Evolutionary conservation across 2,888 invertebrate species (phyloP).

Genomic region (Drosophila stalkeri): DNA sequence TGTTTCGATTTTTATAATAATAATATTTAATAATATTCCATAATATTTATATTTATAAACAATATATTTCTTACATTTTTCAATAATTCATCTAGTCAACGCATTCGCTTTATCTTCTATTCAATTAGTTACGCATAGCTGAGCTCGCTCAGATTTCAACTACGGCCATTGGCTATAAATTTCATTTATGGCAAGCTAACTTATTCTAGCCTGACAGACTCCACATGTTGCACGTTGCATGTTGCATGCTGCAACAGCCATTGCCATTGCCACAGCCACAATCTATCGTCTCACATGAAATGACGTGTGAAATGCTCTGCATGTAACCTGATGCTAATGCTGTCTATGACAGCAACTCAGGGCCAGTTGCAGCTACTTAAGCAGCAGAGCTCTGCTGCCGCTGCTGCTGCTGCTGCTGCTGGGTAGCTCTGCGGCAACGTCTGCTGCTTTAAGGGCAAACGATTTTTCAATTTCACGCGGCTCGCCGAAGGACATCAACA

Average conservation of each 20-base stretch:
- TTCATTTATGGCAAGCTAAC: slow-evolving; percentile 10
- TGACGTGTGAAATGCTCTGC: slow-evolving; percentile 67
- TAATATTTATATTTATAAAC: not conserved
- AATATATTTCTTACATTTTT: not conserved
- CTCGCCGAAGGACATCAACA: slow-evolving; percentile 61
- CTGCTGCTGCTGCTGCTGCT: not conserved
- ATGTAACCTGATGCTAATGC: slow-evolving; percentile 56
- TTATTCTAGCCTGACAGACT: slow-evolving; percentile 13
- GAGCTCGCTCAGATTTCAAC: not conserved
- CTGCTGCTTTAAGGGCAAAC: slow-evolving; percentile 7
- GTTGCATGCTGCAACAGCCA: not conserved
- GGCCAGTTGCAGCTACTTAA: slow-evolving; percentile 51
- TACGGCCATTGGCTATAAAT: slow-evolving; percentile 16
- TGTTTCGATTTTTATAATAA: too few relatives aligned
- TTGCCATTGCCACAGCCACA: too few relatives aligned
- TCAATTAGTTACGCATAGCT: slow-evolving; percentile 1
- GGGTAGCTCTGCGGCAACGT: not conserved
- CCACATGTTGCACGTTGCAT: not conserved
- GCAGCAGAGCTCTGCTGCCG: not conserved
- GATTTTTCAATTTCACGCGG: slow-evolving; percentile 69
- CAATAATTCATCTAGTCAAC: not conserved
- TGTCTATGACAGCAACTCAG: slow-evolving; percentile 37
- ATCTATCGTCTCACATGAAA: slow-evolving; percentile 32
- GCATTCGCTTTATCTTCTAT: not conserved
- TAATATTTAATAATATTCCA: too few relatives aligned